Evolutionary conservation across 1,140 invertebrate genomes (phyloP).

Genomic region (Lepidurus couesii): DNA sequence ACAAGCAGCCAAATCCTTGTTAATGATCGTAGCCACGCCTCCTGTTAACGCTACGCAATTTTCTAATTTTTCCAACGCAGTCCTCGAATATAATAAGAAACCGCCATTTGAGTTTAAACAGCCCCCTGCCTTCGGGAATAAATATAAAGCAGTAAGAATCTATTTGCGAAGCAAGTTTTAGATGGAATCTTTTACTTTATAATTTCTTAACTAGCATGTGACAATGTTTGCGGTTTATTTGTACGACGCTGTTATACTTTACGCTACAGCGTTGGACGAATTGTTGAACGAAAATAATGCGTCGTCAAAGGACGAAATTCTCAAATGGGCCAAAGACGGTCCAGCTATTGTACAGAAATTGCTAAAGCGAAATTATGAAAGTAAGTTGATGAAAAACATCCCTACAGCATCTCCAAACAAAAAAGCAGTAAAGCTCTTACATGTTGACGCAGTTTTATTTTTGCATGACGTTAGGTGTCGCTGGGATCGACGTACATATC

Average conservation of each 20-base stretch:
- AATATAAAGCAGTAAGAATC: conserved; percentile 53
- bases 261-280: conserved; percentile 75
- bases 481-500: conserved; percentile 81
- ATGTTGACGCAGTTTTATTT: conserved; percentile 24
- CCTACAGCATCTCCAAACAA: not conserved
- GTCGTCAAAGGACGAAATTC: conserved; percentile 56
- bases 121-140: conserved; percentile 52
- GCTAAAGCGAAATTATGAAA: conserved; percentile 69
- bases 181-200: not conserved
- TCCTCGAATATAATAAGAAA: conserved; percentile 65
- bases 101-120: conserved; percentile 68
- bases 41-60: conserved; percentile 59
- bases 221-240: conserved; percentile 91
- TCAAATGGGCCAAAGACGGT: conserved; percentile 67
- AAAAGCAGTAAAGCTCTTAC: conserved; percentile 10
- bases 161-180: not conserved
- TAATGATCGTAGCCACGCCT: conserved; percentile 77
- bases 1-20: conserved; percentile 61
- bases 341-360: conserved; percentile 54
- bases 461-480: conserved; percentile 63
- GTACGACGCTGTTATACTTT: conserved; percentile 90
- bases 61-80: conserved; percentile 63
- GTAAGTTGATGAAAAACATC: conserved; percentile 49
- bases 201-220: conserved; percentile 60
- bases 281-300: conserved; percentile 50